These are phyloP conservation scores for Dasypolia templi DNA, from an alignment of 2,888 invertebrate genomes.

Conservation along the genomic window DNA sequence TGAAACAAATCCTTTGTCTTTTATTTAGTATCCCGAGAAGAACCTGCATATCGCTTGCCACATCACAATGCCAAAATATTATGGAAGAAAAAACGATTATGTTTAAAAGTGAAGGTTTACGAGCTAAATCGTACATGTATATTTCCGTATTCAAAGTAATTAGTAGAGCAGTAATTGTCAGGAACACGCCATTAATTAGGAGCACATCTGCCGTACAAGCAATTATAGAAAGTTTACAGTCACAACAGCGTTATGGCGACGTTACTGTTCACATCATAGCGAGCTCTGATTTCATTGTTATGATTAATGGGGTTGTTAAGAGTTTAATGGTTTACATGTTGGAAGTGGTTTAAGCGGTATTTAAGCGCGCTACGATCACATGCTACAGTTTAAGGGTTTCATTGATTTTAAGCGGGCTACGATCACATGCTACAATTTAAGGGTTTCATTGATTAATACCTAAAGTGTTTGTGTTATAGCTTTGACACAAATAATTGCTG, in stretches of 20 bases:
- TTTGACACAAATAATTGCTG: too few species aligned
- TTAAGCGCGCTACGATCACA: too few species aligned
- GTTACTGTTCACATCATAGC: slow-evolving; percentile 24
- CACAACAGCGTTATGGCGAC: slow-evolving; percentile 21
- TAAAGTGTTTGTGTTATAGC: not conserved
- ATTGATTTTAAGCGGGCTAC: too few species aligned
- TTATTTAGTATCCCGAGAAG: not conserved
- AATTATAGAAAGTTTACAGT: slow-evolving; percentile 68
- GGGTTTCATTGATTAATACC: not conserved
- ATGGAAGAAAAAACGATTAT: not conserved
- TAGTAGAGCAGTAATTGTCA: slow-evolving; percentile 39
- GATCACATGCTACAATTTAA: too few species aligned
- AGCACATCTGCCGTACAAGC: slow-evolving; percentile 56
- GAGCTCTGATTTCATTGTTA: slow-evolving; percentile 26
- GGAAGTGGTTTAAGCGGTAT: not conserved
- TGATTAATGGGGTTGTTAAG: not conserved
- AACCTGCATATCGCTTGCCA: too few species aligned
- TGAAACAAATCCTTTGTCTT: too few species aligned
- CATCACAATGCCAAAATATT: not conserved
- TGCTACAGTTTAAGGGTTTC: not conserved
- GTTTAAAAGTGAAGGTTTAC: not conserved
- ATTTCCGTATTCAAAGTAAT: slow-evolving; percentile 22
- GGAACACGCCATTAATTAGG: slow-evolving; percentile 60
- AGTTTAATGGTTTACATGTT: not conserved
- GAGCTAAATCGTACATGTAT: not conserved